A percentile compares a stretch with the other conserved stretches of the same genome.
phyloP scores from a whole-genome alignment of 2,888 invertebrate species.

The Exocentrus adspersus region DNA sequence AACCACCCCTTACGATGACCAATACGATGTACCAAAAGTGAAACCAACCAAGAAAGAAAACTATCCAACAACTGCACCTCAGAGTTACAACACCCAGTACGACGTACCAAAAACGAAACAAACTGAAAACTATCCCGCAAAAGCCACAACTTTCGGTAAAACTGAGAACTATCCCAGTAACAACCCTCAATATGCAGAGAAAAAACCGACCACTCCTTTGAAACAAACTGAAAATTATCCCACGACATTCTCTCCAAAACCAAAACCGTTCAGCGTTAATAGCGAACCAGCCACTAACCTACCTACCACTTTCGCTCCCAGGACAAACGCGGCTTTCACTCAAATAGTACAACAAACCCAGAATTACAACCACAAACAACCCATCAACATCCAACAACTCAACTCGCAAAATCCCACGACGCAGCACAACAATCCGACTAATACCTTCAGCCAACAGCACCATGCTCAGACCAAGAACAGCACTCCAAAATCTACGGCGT shows the following conservation, averaged over 20 bases:
- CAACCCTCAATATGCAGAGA: slow-evolving; percentile 50
- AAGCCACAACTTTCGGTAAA: slow-evolving; percentile 43
- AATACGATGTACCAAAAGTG: slow-evolving; percentile 46
- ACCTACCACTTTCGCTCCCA: slow-evolving; percentile 59
- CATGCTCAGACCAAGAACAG: slow-evolving; percentile 43
- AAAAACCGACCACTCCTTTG: slow-evolving; percentile 51
- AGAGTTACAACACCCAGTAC: slow-evolving; percentile 44
- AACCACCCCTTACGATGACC: slow-evolving; percentile 34
- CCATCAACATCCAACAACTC: slow-evolving; percentile 33
- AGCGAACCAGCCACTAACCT: slow-evolving; percentile 43
- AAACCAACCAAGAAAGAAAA: slow-evolving; percentile 49
- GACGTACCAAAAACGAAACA: slow-evolving; percentile 45
- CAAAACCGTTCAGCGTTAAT: slow-evolving; percentile 47
- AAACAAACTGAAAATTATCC: slow-evolving; percentile 53
- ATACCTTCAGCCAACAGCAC: slow-evolving; percentile 24
- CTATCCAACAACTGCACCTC: slow-evolving; percentile 45
- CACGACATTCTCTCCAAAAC: slow-evolving; percentile 58
- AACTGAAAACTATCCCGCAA: slow-evolving; percentile 40
- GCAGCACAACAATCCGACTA: slow-evolving; percentile 34
- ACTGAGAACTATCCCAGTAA: slow-evolving; percentile 51
- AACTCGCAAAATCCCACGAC: slow-evolving; percentile 45
- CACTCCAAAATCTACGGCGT: slow-evolving; percentile 55
- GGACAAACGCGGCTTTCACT: slow-evolving; percentile 55
- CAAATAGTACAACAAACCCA: slow-evolving; percentile 52
- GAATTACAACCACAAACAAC: slow-evolving; percentile 43